These are phyloP conservation scores for Trichoplusia ni DNA, from an alignment of 1,140 invertebrate species.

Conservation along the genomic window DNA sequence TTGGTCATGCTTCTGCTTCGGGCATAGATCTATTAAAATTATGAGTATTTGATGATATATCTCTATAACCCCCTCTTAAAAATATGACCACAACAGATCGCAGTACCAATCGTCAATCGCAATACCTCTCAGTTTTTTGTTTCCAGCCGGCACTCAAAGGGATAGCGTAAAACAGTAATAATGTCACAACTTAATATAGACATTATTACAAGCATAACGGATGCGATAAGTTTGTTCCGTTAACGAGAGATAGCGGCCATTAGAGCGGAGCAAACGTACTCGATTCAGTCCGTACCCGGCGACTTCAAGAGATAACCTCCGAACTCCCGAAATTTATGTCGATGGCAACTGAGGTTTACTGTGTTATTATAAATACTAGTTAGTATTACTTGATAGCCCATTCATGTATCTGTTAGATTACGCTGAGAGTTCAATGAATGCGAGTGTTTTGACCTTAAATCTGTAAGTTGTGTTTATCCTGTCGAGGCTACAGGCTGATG, in stretches of 20 bases:
- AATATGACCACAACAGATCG: too few species aligned
- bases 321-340: slow-evolving; percentile 56
- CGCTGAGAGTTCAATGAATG: too few species aligned
- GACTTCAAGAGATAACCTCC: slow-evolving; percentile 62
- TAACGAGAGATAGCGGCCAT: slow-evolving; percentile 65
- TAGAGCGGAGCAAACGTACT: slow-evolving; percentile 69
- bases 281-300: slow-evolving; percentile 41
- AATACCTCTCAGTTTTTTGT: neutral
- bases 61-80: too few species aligned
- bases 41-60: too few species aligned
- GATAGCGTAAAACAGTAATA: slow-evolving; percentile 4
- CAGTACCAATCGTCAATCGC: too few species aligned
- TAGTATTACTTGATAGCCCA: neutral
- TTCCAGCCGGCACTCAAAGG: neutral
- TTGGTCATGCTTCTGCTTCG: too few species aligned
- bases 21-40: too few species aligned
- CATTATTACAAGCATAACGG: slow-evolving; percentile 40
- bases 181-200: slow-evolving; percentile 30
- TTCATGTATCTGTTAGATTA: too few species aligned
- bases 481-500: too few species aligned
- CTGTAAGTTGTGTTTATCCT: too few species aligned
- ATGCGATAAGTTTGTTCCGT: slow-evolving; percentile 73
- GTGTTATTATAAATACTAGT: neutral
- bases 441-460: too few species aligned
- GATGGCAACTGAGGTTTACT: slow-evolving; percentile 35